phyloP scores from a whole-genome alignment of 2,888 invertebrate genomes.

The Leucophenga maculata region DNA sequence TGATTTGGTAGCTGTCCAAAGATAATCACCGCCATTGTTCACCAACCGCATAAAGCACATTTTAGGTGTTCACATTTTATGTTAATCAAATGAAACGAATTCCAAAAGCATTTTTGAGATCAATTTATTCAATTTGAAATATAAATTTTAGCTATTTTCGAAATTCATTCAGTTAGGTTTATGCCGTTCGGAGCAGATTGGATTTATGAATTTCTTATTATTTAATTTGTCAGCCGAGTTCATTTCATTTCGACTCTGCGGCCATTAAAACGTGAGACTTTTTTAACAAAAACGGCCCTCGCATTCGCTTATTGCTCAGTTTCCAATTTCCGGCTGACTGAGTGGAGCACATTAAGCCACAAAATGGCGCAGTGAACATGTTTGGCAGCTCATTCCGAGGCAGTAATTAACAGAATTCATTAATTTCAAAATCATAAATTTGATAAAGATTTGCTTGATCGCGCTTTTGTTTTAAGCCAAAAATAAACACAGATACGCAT shows the following conservation, averaged over 20 bases:
- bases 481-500: too few relatives aligned
- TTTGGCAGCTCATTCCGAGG: too few relatives aligned
- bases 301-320: not conserved
- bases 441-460: too few relatives aligned
- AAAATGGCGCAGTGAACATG: not conserved
- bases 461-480: too few relatives aligned
- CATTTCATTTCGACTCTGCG: constrained; percentile 20
- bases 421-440: too few relatives aligned
- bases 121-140: not conserved
- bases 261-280: constrained; percentile 18
- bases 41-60: not conserved
- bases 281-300: not conserved
- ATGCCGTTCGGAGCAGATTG: constrained; percentile 22
- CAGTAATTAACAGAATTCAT: too few relatives aligned
- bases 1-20: not conserved
- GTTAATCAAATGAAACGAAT: not conserved
- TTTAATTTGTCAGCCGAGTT: constrained; percentile 41
- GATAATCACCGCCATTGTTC: not conserved
- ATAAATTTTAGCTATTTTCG: not conserved
- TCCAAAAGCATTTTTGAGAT: not conserved
- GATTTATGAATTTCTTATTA: constrained; percentile 27
- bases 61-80: not conserved
- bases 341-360: not conserved
- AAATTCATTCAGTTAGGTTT: constrained; percentile 10
- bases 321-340: constrained; percentile 8